These are phyloP conservation scores for Dermolepida albohirtum DNA, from an alignment of 2,888 invertebrate species.

Conservation along the genomic window DNA sequence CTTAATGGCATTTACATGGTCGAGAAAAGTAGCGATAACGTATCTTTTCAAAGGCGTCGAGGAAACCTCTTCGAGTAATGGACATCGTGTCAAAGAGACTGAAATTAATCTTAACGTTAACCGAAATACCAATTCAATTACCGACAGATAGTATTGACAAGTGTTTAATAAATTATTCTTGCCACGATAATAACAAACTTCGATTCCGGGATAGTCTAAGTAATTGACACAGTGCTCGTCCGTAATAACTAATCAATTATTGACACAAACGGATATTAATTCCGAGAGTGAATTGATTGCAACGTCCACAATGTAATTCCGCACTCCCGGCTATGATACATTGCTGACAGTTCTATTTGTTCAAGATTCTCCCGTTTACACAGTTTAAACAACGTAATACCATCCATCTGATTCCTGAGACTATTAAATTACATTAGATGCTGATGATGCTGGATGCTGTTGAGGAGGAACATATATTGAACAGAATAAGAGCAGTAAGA, in stretches of 20 bases:
- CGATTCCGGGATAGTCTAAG: conserved; percentile 6
- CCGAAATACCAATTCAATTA: no score
- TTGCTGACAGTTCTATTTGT: conserved; percentile 44
- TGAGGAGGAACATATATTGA: no score
- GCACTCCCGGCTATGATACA: conserved; percentile 42
- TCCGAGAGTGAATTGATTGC: conserved; percentile 40
- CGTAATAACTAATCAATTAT: conserved; percentile 34
- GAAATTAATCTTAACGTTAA: no score
- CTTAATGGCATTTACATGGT: no score
- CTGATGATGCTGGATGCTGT: no score
- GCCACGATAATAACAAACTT: conserved; percentile 11
- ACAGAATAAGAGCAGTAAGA: no score
- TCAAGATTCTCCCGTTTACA: conserved; percentile 39
- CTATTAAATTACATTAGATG: no score
- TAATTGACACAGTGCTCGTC: conserved; percentile 13
- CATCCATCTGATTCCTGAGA: conserved; percentile 6
- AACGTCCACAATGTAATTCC: conserved; percentile 37
- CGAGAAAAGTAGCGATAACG: no score
- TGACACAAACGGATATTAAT: conserved; percentile 43
- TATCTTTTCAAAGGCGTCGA: no score
- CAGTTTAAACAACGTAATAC: conserved; percentile 40
- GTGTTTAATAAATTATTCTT: conserved; percentile 19
- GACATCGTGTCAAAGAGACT: no score
- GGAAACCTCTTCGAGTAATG: no score
- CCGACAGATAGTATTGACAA: background rate